A percentile compares a stretch with the other conserved stretches of the same genome.
Evolutionary conservation across 2,888 invertebrate species (phyloP).

Genomic region (Slavum lentiscoides): DNA sequence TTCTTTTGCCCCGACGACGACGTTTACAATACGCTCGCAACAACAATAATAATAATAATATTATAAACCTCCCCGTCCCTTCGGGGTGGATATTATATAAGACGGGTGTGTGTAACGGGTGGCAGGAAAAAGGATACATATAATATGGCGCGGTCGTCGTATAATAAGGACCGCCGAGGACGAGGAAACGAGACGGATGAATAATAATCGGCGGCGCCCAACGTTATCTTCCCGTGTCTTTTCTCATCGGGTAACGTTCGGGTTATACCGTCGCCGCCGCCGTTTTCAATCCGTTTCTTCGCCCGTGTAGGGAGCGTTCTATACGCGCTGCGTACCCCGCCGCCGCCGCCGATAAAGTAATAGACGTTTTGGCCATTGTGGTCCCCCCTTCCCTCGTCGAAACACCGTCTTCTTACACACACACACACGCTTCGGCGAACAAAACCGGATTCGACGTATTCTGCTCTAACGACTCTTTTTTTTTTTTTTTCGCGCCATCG

Average conservation of each 20-base stretch:
- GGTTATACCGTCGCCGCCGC: background rate
- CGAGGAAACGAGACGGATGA: conserved; percentile 36
- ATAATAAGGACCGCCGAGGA: background rate
- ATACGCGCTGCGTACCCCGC: background rate
- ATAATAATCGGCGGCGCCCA: conserved; percentile 8
- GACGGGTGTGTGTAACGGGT: background rate
- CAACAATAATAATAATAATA: conserved; percentile 7
- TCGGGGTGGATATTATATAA: background rate
- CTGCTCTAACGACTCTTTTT: conserved; percentile 46
- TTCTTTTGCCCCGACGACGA: background rate
- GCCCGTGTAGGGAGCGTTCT: conserved; percentile 21
- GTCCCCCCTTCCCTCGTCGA: too few species aligned
- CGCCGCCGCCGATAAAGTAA: background rate
- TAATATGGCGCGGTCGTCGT: too few species aligned
- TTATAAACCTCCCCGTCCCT: conserved; percentile 19
- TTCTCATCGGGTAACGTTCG: background rate
- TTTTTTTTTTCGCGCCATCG: conserved; percentile 3
- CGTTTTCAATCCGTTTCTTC: conserved; percentile 25
- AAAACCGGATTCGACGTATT: conserved; percentile 34
- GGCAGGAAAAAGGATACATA: background rate
- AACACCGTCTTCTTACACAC: background rate
- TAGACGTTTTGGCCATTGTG: conserved; percentile 23
- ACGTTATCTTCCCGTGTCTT: background rate
- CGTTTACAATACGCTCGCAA: background rate
- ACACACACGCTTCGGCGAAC: background rate